Conservation (phyloP, 2,888 invertebrate species). For the Unio pictorum region DNA sequence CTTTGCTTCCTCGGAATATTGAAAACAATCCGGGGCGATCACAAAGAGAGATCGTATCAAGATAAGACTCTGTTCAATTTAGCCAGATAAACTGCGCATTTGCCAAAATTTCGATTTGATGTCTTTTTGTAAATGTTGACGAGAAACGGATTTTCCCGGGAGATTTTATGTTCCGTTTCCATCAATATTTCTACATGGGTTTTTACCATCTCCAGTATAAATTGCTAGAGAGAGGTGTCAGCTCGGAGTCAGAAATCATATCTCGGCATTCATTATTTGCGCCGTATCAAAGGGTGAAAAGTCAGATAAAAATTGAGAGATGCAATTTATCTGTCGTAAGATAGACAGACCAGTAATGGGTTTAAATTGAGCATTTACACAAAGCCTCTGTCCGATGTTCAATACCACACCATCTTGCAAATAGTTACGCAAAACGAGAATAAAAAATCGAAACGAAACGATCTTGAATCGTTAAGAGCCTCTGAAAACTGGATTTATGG, state of each 20-base stretch:
- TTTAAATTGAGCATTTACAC: too few relatives aligned
- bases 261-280: constrained; percentile 6
- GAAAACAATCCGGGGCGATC: constrained; percentile 39
- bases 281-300: constrained; percentile 6
- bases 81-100: constrained; percentile 52
- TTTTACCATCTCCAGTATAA: neutral
- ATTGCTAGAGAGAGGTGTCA: constrained; percentile 1
- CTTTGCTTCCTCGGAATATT: constrained; percentile 22
- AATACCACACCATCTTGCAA: too few relatives aligned
- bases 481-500: too few relatives aligned
- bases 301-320: constrained; percentile 7
- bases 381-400: too few relatives aligned
- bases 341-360: too few relatives aligned
- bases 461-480: too few relatives aligned
- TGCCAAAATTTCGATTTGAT: constrained; percentile 52
- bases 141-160: constrained; percentile 43
- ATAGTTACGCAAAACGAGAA: too few relatives aligned
- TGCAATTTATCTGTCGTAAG: constrained; percentile 1
- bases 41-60: constrained; percentile 44
- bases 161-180: constrained; percentile 32
- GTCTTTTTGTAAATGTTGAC: constrained; percentile 43
- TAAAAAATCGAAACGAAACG: too few relatives aligned
- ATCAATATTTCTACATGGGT: constrained; percentile 22
- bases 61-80: constrained; percentile 57
- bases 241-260: neutral